phyloP scores from a whole-genome alignment of 2,797 vertebrate species.

The Pteropus rufus region DNA sequence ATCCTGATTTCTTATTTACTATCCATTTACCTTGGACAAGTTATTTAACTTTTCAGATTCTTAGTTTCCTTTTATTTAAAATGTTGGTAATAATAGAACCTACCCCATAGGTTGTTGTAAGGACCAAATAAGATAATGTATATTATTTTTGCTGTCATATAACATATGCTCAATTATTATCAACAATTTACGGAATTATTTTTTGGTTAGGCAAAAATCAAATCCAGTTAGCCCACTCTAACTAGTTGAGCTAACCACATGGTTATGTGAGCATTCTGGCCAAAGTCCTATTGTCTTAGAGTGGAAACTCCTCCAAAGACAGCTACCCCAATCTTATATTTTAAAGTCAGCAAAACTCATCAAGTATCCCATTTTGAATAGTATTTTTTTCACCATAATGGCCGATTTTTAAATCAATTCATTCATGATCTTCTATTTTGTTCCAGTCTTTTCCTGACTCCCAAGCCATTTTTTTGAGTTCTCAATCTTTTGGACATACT shows the following conservation, averaged over 20 bases:
- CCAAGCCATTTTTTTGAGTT: neutral
- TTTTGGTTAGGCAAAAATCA: neutral
- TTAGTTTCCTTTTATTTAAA: constrained; percentile 22
- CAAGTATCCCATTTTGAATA: neutral
- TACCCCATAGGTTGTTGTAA: neutral
- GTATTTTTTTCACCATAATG: neutral
- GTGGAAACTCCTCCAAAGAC: neutral
- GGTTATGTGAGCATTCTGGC: neutral
- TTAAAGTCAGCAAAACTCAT: neutral
- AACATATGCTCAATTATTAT: neutral
- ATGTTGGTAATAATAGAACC: neutral
- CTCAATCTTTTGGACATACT: neutral
- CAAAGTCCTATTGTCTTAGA: neutral
- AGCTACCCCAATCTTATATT: neutral
- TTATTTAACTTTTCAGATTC: neutral
- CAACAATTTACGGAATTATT: neutral
- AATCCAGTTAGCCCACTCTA: neutral
- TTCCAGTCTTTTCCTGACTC: neutral
- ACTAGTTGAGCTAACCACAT: neutral
- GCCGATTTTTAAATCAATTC: neutral
- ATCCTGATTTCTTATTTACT: neutral
- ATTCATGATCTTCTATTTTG: neutral
- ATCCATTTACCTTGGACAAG: neutral
- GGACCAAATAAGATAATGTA: neutral
- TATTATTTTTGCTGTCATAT: neutral